Evolutionary conservation across 2,888 invertebrate species (phyloP).

Genomic region (Tachystola acroxantha): DNA sequence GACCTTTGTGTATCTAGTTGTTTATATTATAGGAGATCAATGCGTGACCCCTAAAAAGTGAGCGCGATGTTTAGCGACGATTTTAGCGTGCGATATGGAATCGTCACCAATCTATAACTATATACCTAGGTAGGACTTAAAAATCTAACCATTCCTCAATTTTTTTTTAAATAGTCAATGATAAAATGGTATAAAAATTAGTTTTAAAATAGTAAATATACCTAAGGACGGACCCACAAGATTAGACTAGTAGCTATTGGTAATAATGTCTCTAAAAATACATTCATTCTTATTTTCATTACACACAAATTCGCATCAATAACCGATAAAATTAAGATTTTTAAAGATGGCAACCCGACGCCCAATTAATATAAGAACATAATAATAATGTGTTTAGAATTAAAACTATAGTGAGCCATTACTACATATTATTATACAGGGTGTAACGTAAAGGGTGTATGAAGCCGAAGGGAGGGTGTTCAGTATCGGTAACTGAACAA

Average conservation of each 20-base stretch:
- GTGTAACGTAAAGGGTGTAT: no score
- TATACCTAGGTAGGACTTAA: no score
- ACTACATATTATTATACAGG: no score
- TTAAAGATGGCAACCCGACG: conserved; percentile 44
- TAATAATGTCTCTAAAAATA: conserved; percentile 18
- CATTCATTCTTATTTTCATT: conserved; percentile 9
- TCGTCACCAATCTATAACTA: no score
- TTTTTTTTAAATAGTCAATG: conserved; percentile 3
- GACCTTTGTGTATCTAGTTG: no score
- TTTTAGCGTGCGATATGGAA: no score
- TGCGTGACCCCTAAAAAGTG: no score
- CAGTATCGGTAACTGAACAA: no score
- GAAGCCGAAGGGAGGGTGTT: no score
- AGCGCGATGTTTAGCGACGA: no score
- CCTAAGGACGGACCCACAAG: conserved; percentile 35
- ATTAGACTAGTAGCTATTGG: conserved; percentile 39
- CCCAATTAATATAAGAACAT: conserved; percentile 31
- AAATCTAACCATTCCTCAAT: conserved; percentile 15
- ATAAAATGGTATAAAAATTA: conserved; percentile 18
- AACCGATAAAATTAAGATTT: conserved; percentile 9
- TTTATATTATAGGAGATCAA: no score
- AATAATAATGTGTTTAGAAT: conserved; percentile 30
- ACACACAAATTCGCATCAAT: conserved; percentile 9
- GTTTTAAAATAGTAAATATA: conserved; percentile 19
- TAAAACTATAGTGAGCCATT: no score